These are phyloP conservation scores for Panurus biarmicus DNA, from an alignment of 2,113 vertebrate species.

Conservation along the genomic window DNA sequence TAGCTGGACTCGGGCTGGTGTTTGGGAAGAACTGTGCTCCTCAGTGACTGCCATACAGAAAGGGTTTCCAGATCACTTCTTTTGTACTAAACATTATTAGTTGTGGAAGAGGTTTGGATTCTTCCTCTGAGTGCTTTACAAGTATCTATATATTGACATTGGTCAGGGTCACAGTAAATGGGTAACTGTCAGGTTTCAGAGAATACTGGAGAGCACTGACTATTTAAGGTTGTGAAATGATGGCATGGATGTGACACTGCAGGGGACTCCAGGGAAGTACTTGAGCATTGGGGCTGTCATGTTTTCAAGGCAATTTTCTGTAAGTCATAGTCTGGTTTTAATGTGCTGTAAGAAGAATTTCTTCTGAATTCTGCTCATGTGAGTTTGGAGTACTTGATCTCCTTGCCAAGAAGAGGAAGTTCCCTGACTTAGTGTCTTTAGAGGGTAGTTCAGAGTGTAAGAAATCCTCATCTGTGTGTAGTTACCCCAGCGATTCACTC, in stretches of 20 bases:
- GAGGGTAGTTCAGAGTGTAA: background rate
- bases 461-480: background rate
- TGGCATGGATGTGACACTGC: background rate
- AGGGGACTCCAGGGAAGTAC: background rate
- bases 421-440: background rate
- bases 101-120: background rate
- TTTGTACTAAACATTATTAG: background rate
- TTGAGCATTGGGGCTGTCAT: background rate
- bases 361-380: background rate
- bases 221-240: background rate
- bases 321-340: background rate
- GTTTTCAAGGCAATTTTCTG: background rate
- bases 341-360: background rate
- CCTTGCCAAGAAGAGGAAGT: background rate
- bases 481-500: background rate
- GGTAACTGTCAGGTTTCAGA: background rate
- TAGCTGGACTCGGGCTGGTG: background rate
- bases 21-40: background rate
- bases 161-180: background rate
- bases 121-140: background rate
- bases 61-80: background rate
- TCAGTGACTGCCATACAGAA: background rate
- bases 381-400: background rate
- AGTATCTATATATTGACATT: background rate
- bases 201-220: background rate